Conservation (phyloP, 2,113 vertebrate species). For the Toxotes chatareus region DNA sequence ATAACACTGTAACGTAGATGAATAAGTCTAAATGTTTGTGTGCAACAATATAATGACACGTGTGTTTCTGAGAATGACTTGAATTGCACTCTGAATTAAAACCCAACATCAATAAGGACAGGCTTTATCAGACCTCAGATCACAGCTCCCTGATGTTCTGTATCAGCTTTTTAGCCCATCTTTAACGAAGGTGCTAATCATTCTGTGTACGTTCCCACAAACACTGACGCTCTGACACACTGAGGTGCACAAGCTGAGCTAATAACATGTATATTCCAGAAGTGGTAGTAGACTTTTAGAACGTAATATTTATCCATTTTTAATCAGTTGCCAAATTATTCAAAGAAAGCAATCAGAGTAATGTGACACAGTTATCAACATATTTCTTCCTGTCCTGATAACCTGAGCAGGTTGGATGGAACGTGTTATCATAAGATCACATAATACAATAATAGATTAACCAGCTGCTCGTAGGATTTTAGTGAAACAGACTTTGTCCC, state of each 20-base stretch:
- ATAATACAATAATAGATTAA: slow-evolving; percentile 42
- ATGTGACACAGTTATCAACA: slow-evolving; percentile 26
- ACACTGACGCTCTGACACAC: slow-evolving; percentile 6
- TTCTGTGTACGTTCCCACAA: slow-evolving; percentile 28
- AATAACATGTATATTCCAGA: slow-evolving; percentile 46
- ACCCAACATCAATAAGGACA: background rate
- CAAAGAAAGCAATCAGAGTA: slow-evolving; percentile 40
- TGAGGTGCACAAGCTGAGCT: slow-evolving; percentile 19
- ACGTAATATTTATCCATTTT: slow-evolving; percentile 21
- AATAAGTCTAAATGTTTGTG: background rate
- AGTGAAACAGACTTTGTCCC: slow-evolving; percentile 43
- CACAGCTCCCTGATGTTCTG: background rate
- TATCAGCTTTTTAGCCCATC: background rate
- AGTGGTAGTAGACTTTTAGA: slow-evolving; percentile 36
- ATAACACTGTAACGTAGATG: background rate
- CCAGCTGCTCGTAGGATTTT: slow-evolving; percentile 50
- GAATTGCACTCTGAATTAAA: slow-evolving; percentile 2
- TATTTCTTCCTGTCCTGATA: slow-evolving; percentile 26
- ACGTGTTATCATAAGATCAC: slow-evolving; percentile 33
- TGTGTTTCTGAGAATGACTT: slow-evolving; percentile 32
- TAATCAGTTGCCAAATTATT: slow-evolving; percentile 70
- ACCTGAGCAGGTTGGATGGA: slow-evolving; percentile 27
- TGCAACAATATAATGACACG: slow-evolving; percentile 43
- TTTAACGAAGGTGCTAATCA: slow-evolving; percentile 46
- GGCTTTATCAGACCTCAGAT: slow-evolving; percentile 12